phyloP scores from a whole-genome alignment of 2,113 vertebrate genomes.

The Oryzias melastigma region DNA sequence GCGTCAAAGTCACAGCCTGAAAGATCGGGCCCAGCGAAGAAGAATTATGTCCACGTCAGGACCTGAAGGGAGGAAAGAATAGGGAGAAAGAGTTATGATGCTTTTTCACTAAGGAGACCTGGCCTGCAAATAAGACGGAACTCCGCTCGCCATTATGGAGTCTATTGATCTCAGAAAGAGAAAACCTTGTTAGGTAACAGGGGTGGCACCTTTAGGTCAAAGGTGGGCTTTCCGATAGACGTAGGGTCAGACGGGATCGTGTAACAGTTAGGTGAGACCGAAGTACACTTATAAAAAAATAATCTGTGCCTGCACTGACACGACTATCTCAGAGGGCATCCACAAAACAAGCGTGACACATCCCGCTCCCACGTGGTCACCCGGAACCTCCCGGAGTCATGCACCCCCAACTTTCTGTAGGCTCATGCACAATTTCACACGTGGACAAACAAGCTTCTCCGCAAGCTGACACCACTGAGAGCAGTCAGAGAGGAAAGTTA shows the following conservation, averaged over 20 bases:
- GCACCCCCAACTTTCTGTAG: background rate
- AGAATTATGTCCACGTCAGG: conserved; percentile 37
- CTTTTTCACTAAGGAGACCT: conserved; percentile 3
- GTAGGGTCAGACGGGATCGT: conserved; percentile 25
- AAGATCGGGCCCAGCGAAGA: conserved; percentile 18
- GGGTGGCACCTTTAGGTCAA: conserved; percentile 28
- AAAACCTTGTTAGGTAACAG: conserved; percentile 10
- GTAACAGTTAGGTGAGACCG: conserved; percentile 53
- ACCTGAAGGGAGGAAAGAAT: conserved; percentile 3
- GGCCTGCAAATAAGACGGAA: background rate
- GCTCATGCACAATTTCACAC: conserved; percentile 2
- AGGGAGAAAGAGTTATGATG: conserved; percentile 15
- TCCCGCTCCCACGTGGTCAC: background rate
- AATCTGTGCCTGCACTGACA: conserved; percentile 20
- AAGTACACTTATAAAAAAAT: conserved; percentile 72
- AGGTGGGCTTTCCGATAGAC: conserved; percentile 1
- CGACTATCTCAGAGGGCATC: background rate
- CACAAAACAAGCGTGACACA: conserved; percentile 3
- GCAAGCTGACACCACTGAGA: conserved; percentile 62
- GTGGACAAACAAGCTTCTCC: conserved; percentile 15
- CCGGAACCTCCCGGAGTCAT: conserved; percentile 5
- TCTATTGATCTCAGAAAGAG: conserved; percentile 1
- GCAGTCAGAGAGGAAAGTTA: conserved; percentile 67
- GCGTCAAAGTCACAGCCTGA: conserved; percentile 21
- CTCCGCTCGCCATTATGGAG: conserved; percentile 15